phyloP scores from a whole-genome alignment of 1,140 invertebrate species.

The Zaprionus africanus region DNA sequence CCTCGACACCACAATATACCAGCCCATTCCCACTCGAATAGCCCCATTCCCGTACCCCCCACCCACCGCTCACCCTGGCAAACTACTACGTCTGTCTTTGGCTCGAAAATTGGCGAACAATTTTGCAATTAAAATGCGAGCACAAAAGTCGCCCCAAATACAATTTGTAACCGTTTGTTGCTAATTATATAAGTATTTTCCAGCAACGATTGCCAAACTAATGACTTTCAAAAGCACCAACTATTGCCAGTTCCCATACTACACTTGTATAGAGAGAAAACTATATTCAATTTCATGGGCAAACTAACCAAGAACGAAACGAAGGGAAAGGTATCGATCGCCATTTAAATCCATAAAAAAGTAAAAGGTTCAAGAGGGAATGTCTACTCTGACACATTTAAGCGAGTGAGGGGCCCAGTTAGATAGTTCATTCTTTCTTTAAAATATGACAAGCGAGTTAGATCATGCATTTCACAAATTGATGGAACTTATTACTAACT shows the following conservation, averaged over 20 bases:
- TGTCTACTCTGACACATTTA: neutral
- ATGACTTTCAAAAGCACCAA: neutral
- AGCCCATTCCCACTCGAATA: neutral
- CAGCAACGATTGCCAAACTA: neutral
- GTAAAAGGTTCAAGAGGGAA: neutral
- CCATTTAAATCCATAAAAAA: too few relatives aligned
- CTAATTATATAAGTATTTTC: conserved; percentile 35
- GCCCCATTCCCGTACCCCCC: neutral
- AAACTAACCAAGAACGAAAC: neutral
- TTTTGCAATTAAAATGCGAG: conserved; percentile 53
- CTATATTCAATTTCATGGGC: neutral
- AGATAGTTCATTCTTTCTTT: too few relatives aligned
- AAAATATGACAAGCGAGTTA: too few relatives aligned
- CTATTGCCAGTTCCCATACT: neutral
- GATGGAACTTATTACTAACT: too few relatives aligned
- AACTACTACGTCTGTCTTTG: conserved; percentile 23
- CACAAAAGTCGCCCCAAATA: conserved; percentile 47
- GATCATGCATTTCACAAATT: too few relatives aligned
- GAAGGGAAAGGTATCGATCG: neutral
- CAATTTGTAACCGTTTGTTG: conserved; percentile 42
- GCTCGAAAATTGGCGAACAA: conserved; percentile 41
- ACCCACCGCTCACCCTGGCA: neutral
- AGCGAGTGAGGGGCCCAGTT: too few relatives aligned
- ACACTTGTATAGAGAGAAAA: neutral
- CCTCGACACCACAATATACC: conserved; percentile 26